Evolutionary conservation across 1,140 invertebrate genomes (phyloP), one percentile per base, ranked within the genome.

Genomic region (Lasioglossum albipes): DNA sequence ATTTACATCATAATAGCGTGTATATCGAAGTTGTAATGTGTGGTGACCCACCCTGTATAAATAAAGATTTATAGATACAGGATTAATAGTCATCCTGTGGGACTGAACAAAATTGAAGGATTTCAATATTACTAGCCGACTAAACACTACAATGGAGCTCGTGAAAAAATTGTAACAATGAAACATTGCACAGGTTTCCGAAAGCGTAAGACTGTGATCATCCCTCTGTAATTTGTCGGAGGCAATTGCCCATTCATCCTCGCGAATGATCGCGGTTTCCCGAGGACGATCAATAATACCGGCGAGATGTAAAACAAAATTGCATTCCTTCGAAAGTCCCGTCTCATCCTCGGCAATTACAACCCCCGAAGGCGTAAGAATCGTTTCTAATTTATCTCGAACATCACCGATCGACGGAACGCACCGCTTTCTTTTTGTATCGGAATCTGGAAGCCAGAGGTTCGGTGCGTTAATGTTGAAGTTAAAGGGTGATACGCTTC

Each of bases 241-340:
- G 9, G 67, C 67, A 78, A 78, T 72, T 49, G 54, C 16, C 20
- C 13, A 12, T 42, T 69, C 77, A 61, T 75, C 71, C 16, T 65
- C 59, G 41, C 57, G 65, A 70, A 65, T 52, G 75, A 75, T 66
- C 72, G 67, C 57, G 9, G 52, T 45, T 59, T 27, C 22, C 54
- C 22, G 75, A 75, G n/a, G 57, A 68, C 84, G 82, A 84, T 86
- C 84, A 79, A 84, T 86, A 82, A 81, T 65, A 81, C 49, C 31
- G 54, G 54, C 45, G 75, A 81, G 62, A 79, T 69, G 66, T 45
- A 78, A 84, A 84, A 84, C 79, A 79, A 82, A 84, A 87, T 87
- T 87, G 73, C 86, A 87, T 87, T 87, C 86, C 84, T 87, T 87
- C 86, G 76, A 87, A 87, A 87, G 73, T 87, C 66, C 64, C 61